Evolutionary conservation across 2,113 vertebrate species (phyloP).

Genomic region (Notiomystis cincta): DNA sequence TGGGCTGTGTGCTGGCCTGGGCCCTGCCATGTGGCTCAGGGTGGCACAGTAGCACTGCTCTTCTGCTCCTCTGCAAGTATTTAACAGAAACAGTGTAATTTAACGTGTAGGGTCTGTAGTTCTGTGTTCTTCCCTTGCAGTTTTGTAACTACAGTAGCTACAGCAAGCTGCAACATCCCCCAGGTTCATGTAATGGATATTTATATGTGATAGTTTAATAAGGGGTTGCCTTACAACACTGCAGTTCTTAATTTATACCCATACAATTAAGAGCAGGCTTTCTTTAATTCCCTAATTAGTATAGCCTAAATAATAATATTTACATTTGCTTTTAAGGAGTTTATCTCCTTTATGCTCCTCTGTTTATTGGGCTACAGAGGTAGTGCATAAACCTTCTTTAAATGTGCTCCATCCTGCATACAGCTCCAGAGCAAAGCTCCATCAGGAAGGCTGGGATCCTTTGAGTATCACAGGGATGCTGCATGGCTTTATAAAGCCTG

Average conservation of each 20-base stretch:
- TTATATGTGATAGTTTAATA: neutral
- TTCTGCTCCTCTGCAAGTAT: neutral
- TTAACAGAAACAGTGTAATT: neutral
- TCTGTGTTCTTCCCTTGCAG: neutral
- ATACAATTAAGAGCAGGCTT: neutral
- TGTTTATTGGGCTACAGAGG: neutral
- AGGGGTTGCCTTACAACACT: neutral
- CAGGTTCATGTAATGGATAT: neutral
- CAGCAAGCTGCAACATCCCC: neutral
- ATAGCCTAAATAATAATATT: neutral
- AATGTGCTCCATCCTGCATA: neutral
- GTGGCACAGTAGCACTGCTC: neutral
- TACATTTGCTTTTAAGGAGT: neutral
- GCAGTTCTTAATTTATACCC: neutral
- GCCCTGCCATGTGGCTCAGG: rapidly evolving
- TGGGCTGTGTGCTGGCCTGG: rapidly evolving
- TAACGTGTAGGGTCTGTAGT: rapidly evolving
- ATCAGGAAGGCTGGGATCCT: neutral
- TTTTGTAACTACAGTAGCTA: neutral
- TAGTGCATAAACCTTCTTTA: neutral
- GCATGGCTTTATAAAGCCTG: neutral
- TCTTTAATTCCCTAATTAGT: neutral
- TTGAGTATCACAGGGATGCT: rapidly evolving
- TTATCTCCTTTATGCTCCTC: neutral
- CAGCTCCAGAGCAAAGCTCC: neutral